Percentiles rank a stretch among this genome's conserved stretches.
Conservation (phyloP, 2,113 vertebrate genomes). For the Indicator maculatus region DNA sequence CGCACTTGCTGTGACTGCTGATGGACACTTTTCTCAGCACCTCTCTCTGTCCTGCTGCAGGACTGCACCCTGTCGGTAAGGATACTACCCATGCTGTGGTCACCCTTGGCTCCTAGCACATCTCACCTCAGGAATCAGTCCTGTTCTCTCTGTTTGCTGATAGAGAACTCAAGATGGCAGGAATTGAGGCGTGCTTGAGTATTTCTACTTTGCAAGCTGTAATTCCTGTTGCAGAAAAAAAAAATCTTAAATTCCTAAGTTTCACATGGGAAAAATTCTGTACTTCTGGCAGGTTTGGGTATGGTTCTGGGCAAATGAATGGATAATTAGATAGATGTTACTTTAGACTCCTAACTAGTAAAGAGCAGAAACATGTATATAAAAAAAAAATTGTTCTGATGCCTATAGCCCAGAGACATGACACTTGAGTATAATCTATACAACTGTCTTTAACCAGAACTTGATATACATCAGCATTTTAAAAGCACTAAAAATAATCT, state of each 20-base stretch:
- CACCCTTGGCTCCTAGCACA: fast-evolving
- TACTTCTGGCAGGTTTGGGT: background rate
- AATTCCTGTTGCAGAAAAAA: background rate
- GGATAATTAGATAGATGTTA: background rate
- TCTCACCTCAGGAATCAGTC: fast-evolving
- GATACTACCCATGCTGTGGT: fast-evolving
- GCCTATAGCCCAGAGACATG: background rate
- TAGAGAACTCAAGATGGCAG: fast-evolving
- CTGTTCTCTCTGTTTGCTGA: background rate
- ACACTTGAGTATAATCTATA: background rate
- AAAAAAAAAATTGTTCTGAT: background rate
- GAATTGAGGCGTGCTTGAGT: background rate
- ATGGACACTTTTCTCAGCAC: background rate
- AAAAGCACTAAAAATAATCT: background rate
- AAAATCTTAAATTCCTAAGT: background rate
- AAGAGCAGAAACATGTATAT: background rate
- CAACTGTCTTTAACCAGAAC: background rate
- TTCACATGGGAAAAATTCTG: background rate
- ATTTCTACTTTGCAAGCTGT: background rate
- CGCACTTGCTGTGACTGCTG: fast-evolving
- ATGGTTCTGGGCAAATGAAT: background rate
- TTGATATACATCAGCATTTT: background rate
- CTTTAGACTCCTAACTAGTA: background rate
- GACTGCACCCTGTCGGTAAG: fast-evolving
- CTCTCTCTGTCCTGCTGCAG: background rate